Conservation (phyloP, 2,113 vertebrate genomes). For the Andinoacara biseriatus region DNA sequence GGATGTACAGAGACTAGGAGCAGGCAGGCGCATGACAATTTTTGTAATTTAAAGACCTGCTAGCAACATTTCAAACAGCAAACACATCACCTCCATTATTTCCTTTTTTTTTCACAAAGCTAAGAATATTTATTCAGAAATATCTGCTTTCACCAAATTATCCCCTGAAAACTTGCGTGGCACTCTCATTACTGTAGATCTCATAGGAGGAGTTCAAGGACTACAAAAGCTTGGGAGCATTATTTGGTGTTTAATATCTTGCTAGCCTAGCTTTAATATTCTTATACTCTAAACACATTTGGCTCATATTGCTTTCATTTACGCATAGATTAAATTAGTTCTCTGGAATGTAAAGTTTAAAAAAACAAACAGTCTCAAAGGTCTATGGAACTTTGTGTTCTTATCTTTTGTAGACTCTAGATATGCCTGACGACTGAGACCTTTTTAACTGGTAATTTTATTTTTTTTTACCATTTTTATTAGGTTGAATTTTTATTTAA, state of each 20-base stretch:
- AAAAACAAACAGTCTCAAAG: too few species aligned
- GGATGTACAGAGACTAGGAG: fast-evolving
- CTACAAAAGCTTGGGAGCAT: not conserved
- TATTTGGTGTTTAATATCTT: too few species aligned
- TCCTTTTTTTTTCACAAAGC: not conserved
- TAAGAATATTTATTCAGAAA: not conserved
- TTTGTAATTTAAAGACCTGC: too few species aligned
- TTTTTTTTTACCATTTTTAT: too few species aligned
- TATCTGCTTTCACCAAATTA: not conserved
- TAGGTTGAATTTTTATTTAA: too few species aligned
- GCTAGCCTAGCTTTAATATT: not conserved
- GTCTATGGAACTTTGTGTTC: not conserved
- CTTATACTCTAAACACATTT: not conserved
- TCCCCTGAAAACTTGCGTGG: not conserved
- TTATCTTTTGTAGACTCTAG: not conserved
- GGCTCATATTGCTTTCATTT: not conserved
- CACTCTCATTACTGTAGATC: fast-evolving
- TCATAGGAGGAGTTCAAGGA: not conserved
- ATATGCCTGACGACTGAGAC: too few species aligned
- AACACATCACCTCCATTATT: not conserved
- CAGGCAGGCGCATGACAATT: not conserved
- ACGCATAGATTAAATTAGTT: not conserved
- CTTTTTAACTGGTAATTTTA: too few species aligned
- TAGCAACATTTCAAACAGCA: too few species aligned
- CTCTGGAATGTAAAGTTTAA: not conserved